phyloP scores from a whole-genome alignment of 2,888 invertebrate genomes.

The Himalopsyche kuldschensis region DNA sequence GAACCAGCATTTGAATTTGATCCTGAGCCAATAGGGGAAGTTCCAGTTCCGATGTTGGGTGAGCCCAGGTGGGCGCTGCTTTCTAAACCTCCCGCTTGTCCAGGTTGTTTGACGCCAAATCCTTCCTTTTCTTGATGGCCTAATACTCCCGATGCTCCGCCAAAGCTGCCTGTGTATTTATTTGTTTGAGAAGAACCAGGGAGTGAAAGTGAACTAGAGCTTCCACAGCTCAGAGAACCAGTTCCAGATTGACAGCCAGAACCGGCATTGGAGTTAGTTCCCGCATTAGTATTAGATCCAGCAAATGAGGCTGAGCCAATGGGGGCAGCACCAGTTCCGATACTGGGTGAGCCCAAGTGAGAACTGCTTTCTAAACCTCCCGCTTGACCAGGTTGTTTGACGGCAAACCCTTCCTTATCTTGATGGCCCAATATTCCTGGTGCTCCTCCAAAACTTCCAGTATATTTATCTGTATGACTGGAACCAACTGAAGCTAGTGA shows the following conservation, averaged over 20 bases:
- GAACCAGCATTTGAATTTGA: not conserved
- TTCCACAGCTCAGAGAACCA: too few relatives aligned
- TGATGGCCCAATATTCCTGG: conserved; percentile 27
- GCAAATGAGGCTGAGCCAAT: not conserved
- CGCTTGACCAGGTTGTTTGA: conserved; percentile 7
- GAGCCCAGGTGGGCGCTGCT: too few relatives aligned
- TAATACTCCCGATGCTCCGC: conserved; percentile 29
- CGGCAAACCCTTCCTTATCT: conserved; percentile 16
- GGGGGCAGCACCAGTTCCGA: not conserved
- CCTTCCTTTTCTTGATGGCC: conserved; percentile 22
- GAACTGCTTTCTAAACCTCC: conserved; percentile 32
- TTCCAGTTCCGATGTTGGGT: too few relatives aligned
- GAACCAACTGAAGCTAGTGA: not conserved
- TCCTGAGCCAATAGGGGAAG: not conserved
- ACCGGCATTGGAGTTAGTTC: not conserved
- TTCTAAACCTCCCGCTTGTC: not conserved
- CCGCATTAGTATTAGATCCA: conserved; percentile 33
- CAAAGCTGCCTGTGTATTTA: conserved; percentile 31
- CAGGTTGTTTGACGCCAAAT: not conserved
- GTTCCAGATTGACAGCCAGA: not conserved
- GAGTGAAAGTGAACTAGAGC: too few relatives aligned
- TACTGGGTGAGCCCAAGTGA: not conserved
- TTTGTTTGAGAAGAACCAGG: too few relatives aligned
- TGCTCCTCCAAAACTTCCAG: conserved; percentile 31
- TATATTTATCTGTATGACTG: conserved; percentile 11